Evolutionary conservation across 2,888 invertebrate genomes (phyloP).

Genomic region (Arctia plantaginis): DNA sequence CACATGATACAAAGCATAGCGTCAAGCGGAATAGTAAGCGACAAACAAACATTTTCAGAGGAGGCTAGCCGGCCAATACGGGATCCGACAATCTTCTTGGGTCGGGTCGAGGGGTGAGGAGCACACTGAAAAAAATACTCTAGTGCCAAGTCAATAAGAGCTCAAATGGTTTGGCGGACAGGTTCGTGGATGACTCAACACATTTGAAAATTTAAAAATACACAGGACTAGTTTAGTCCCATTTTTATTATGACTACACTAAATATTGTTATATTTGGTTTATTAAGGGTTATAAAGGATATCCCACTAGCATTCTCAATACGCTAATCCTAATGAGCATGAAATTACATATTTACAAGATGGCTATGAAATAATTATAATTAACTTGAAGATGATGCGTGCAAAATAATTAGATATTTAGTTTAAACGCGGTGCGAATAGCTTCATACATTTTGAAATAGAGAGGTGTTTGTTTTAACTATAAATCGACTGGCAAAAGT

Average conservation of each 20-base stretch:
- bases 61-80: slow-evolving; percentile 85
- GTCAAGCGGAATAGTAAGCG: slow-evolving; percentile 76
- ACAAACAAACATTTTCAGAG: slow-evolving; percentile 84
- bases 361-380: slow-evolving; percentile 42
- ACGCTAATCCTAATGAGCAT: slow-evolving; percentile 83
- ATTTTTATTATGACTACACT: slow-evolving; percentile 48
- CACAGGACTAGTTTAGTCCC: slow-evolving; percentile 50
- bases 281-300: slow-evolving; percentile 62
- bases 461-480: slow-evolving; percentile 34
- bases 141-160: slow-evolving; percentile 85
- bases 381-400: slow-evolving; percentile 36
- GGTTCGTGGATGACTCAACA: slow-evolving; percentile 57
- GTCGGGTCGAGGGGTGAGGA: slow-evolving; percentile 88
- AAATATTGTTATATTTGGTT: slow-evolving; percentile 55
- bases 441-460: slow-evolving; percentile 37
- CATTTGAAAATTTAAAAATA: slow-evolving; percentile 54
- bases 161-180: slow-evolving; percentile 79
- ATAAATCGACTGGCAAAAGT: slow-evolving; percentile 20
- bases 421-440: slow-evolving; percentile 37
- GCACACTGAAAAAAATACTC: slow-evolving; percentile 87
- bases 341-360: slow-evolving; percentile 77
- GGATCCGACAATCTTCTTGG: slow-evolving; percentile 80
- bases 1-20: slow-evolving; percentile 76
- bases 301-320: slow-evolving; percentile 85
- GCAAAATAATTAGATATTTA: slow-evolving; percentile 40